Evolutionary conservation across 2,888 invertebrate genomes (phyloP), one percentile per base, ranked within the genome.

Genomic region (Epiperipatus broadwayi): DNA sequence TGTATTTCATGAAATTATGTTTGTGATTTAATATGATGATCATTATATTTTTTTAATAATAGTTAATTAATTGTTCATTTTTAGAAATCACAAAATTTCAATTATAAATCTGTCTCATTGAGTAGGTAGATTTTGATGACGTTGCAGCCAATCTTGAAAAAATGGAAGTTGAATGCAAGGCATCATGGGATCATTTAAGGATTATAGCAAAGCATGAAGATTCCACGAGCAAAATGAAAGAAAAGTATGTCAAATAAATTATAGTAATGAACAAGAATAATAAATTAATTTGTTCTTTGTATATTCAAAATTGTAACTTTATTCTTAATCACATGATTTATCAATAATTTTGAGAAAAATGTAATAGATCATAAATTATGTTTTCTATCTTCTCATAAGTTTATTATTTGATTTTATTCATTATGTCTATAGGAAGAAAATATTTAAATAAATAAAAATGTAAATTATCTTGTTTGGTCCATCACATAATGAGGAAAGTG

Each of bases 121-220:
- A n/a, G 15, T 78, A 89, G 63, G 78, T 93, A 16, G 95, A 99
- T 61, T 97, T 89, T 59, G 85, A 91, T 48, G 83, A 93, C 52
- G 64, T 95, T 39, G 68, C 74, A 30, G 67, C 73, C 39, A 93
- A 85, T 58, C 71, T 97, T 37, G 69, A 70, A 40, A 79, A 81
- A 54, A 66, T 97, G 55, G 95, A 97, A 63, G 69, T 73, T 15
- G 95, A 97, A 58, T 97, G 97, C 64, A 95, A 95, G 58, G 75
- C 81, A 1, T 89, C 89, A 0, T 93, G 89, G 84, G 91, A 93
- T 60, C 78, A 93, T 58, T 70, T 93, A 55, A 84, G 89, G 61
- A 71, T 83, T 30, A 84, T 95, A 44, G 78, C 85, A 12, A 93
- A 91, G 58, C 89, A 93, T 58, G 93, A 95, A 56, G 75, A 80